Evolutionary conservation across 2,888 invertebrate species (phyloP), one percentile per base, ranked within the genome.

Genomic region (Drosophila falleni): DNA sequence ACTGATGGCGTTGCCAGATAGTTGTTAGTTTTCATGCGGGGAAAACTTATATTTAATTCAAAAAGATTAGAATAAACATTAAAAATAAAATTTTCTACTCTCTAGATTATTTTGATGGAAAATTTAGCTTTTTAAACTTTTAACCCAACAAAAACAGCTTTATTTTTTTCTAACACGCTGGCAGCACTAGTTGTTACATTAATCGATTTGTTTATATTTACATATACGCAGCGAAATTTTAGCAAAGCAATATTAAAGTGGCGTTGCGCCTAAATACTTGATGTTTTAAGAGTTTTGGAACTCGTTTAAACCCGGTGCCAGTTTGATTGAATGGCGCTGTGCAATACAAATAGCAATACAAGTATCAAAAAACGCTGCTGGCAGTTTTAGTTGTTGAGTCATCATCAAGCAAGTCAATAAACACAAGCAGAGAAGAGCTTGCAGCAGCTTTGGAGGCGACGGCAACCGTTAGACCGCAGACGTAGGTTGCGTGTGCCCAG

Each of bases 121-220:
- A 29, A 1, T 6, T 29, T 6, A 6, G 5, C 29, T 29, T 29
- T 29, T 29, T 29, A 6, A 29, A 29, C 8, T 29, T 29, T 29
- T 1, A 29, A 29, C 6, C 8, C 29, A 8, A 29, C 6, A 29
- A 29, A 29, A 29, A 5, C 29, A 29, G 29, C 29, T 29, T 29
- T 29, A 4, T 29, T 6, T 29, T 6, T 29, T 6, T 29, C 4
- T 29, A 1, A 29, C 2, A 8, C 5, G 29, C 3, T 31, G 31
- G 31, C 31, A 31, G 8, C 31, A 1, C 31, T 10, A 2, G 6
- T 3, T 11, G 33, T 0, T 19, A 53, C 23, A 61, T 61, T 73
- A 75, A 81, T 78, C 69, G 81, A 75, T 80, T 80, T 80, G 81
- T 80, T 80, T 80, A 75, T 80, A 80, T 80, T 80, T 80, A 70